These are phyloP conservation scores for Drosophila kikkawai DNA, from an alignment of 1,140 invertebrate genomes.

Conservation along the genomic window DNA sequence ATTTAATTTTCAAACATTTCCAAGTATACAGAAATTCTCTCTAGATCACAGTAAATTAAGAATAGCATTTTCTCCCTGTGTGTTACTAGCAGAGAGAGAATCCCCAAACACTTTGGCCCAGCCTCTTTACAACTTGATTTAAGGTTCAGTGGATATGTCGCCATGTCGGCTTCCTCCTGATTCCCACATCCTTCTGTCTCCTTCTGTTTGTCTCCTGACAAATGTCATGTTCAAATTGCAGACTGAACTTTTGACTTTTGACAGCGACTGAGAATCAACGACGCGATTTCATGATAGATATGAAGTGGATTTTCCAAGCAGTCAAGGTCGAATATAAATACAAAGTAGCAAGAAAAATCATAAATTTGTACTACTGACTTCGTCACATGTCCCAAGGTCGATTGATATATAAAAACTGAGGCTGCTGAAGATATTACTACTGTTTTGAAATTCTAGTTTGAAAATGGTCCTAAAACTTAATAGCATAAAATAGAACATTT, in stretches of 20 bases:
- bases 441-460: no score
- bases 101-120: slow-evolving; percentile 62
- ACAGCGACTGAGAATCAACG: slow-evolving; percentile 43
- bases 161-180: slow-evolving; percentile 35
- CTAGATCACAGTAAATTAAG: no score
- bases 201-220: slow-evolving; percentile 63
- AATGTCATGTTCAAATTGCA: slow-evolving; percentile 81
- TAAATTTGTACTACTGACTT: not conserved
- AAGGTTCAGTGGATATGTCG: slow-evolving; percentile 78
- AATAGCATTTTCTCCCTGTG: not conserved
- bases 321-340: slow-evolving; percentile 59
- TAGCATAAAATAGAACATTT: no score
- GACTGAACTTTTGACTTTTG: slow-evolving; percentile 75
- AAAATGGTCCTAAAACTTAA: no score
- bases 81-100: slow-evolving; percentile 5
- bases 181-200: slow-evolving; percentile 21
- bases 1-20: not conserved
- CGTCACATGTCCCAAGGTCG: not conserved
- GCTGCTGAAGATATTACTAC: no score
- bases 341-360: slow-evolving; percentile 11
- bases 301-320: slow-evolving; percentile 59
- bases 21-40: not conserved
- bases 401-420: not conserved
- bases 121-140: slow-evolving; percentile 80
- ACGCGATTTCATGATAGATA: slow-evolving; percentile 56